Evolutionary conservation across 2,113 vertebrate genomes (phyloP).

Genomic region (Protomyctophum bolini): DNA sequence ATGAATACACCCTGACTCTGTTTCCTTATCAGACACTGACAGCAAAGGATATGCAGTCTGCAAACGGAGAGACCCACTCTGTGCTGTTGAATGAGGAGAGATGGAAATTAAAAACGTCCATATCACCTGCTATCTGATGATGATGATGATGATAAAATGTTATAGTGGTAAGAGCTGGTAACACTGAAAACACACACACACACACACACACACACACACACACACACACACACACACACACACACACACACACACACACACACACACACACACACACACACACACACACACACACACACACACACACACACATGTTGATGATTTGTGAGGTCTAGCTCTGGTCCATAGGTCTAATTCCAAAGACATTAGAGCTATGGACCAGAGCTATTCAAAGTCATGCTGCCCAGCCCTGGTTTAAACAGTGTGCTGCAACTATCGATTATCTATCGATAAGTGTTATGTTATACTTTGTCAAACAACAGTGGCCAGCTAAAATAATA

Average conservation of each 20-base stretch:
- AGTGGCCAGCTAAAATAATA: too few species aligned
- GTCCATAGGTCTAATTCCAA: too few species aligned
- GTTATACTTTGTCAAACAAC: too few species aligned
- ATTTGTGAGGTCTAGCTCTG: too few species aligned
- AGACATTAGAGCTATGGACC: too few species aligned
- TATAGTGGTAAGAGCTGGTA: slow-evolving; percentile 30
- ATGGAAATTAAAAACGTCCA: slow-evolving; percentile 21
- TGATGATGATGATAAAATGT: background rate
- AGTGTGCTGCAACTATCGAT: too few species aligned
- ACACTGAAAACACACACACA: background rate
- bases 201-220: background rate
- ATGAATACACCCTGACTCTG: background rate
- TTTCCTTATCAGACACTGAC: background rate
- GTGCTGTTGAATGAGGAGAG: background rate
- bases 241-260: background rate
- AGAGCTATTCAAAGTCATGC: too few species aligned
- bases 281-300: too few species aligned
- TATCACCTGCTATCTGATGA: background rate
- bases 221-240: background rate
- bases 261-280: background rate
- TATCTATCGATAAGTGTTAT: too few species aligned
- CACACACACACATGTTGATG: too few species aligned
- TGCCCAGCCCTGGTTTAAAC: too few species aligned
- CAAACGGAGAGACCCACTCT: background rate
- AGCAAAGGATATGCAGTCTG: background rate